Base-by-base conservation (phyloP, 1,140 invertebrate species). In the Brachionus manjavacas region DNA sequence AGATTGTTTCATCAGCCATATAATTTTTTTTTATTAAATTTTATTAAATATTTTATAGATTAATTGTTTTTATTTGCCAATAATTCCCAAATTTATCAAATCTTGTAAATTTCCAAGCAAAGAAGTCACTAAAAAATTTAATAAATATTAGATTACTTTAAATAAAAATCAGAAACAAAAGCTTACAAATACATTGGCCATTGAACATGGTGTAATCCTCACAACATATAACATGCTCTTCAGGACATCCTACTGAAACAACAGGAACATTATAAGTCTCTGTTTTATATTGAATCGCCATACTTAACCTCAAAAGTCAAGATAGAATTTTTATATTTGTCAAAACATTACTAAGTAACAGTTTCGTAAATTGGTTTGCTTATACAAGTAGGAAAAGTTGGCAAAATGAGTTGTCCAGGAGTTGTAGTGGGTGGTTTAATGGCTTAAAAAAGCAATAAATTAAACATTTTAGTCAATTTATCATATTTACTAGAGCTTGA, bases 81-180 rank as follows among this genome's bases (percentile, higher is more conserved):
- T 81, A 8, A 81, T 60, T 81, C 79, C 79, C 25, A 81, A 68
- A 81, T 81, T 68, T 23, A 81, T 81, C 20, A 81, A 68, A 81
- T 64, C 79, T 81, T 81, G 79, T 43, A 81, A 28, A 81, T 81
- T 81, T 41, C 64, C 79, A 4, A 81, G 52, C 31, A 64, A 68
- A 12, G 20, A 25, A 81, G 52, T 81, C n/a, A 35, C 79, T 81
- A 43, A 41, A 14, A 25, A 39, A 60, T 35, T 16, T 66, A 14
- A 81, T 16, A 60, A 25, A 28, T 43, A 39, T 81, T 23, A 35
- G 31, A 6, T 35, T 6, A 0, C 0, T 28, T 28, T 3, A 64
- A 49, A n/a, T 4, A 16, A 23, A 25, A n/a, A 43, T 49, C 28
- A 31, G 0, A 14, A 43, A n/a, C 9, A 6, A 41, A 49, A 49